phyloP scores from a whole-genome alignment of 37 sponge, comb jelly and placozoan genomes.

The Mnemiopsis leidyi region DNA sequence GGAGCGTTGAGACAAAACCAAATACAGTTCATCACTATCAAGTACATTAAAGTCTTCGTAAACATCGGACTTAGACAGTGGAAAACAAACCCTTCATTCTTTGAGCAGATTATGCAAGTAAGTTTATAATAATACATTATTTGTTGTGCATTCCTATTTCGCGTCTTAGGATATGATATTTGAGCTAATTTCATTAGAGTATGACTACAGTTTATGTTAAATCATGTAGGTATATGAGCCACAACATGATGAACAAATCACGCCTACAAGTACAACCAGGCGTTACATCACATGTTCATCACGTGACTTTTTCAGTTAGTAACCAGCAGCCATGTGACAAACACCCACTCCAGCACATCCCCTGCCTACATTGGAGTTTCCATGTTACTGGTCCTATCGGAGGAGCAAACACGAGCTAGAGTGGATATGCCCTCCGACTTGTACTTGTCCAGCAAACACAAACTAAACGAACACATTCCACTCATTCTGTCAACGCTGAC shows the following conservation, averaged over 20 bases:
- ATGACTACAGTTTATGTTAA: no score
- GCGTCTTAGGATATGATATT: no score
- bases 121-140: not conserved
- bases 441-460: not conserved
- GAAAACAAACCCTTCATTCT: not conserved
- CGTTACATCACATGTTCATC: no score
- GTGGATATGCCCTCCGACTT: not conserved
- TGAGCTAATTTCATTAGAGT: no score
- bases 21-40: conserved; percentile 45
- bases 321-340: not conserved
- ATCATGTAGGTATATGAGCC: no score
- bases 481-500: conserved; percentile 8
- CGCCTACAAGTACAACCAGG: no score
- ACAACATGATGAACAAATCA: no score
- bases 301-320: conserved; percentile 51
- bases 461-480: not conserved
- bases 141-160: no score
- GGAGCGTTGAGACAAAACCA: not conserved
- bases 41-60: conserved; percentile 38
- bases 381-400: conserved; percentile 32
- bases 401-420: not conserved
- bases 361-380: conserved; percentile 13
- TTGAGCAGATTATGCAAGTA: conserved; percentile 38
- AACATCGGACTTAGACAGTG: conserved; percentile 36
- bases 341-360: not conserved